A percentile compares a stretch with the other conserved stretches of the same genome.
phyloP scores from a whole-genome alignment of 2,888 invertebrate genomes.

The Heteromurus nitidus region DNA sequence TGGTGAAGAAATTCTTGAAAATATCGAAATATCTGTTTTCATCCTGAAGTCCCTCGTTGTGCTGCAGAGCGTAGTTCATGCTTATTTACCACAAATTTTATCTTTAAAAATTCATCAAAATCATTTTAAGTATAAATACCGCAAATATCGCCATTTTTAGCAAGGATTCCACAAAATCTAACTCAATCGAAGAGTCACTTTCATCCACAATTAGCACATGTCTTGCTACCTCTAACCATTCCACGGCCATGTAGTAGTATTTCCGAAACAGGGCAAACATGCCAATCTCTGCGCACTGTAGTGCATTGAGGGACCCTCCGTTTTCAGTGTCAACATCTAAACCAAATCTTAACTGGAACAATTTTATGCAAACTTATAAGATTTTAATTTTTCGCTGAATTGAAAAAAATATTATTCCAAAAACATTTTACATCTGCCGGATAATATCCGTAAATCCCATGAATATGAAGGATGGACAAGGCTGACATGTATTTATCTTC shows the following conservation, averaged over 20 bases:
- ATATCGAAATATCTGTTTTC: too few species aligned
- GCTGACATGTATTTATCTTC: background rate
- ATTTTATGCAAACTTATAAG: too few species aligned
- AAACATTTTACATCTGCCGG: background rate
- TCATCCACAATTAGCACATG: background rate
- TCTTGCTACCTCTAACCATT: constrained; percentile 2
- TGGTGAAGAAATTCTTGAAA: background rate
- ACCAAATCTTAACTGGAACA: background rate
- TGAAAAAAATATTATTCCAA: too few species aligned
- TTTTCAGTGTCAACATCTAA: background rate
- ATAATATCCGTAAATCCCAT: background rate
- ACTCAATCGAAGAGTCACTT: background rate
- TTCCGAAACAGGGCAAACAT: background rate
- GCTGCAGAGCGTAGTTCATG: too few species aligned
- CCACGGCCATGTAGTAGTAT: background rate
- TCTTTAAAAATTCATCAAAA: background rate
- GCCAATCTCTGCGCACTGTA: background rate
- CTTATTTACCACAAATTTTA: too few species aligned
- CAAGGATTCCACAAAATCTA: background rate
- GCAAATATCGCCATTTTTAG: background rate
- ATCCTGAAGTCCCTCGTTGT: background rate
- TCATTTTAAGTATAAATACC: background rate
- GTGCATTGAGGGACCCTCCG: background rate
- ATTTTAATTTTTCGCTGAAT: too few species aligned
- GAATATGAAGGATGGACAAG: background rate